Percentiles rank a stretch among this genome's conserved stretches.
Conservation (phyloP, 2,797 vertebrate genomes). For the Ptychadena robeensis region DNA sequence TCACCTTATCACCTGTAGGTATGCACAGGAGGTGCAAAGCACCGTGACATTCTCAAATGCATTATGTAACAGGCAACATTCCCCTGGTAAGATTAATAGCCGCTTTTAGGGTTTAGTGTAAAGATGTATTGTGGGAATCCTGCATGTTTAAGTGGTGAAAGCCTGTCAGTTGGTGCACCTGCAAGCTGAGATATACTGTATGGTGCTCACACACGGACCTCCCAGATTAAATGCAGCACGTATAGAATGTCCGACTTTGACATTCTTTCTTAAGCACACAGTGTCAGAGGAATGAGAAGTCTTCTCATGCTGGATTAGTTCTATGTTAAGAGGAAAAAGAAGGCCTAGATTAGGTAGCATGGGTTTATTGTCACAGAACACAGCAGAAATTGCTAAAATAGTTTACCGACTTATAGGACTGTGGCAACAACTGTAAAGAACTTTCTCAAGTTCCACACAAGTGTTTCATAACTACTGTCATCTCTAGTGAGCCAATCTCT, state of each 20-base stretch:
- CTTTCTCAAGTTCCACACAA: constrained; percentile 48
- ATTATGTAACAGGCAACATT: constrained; percentile 40
- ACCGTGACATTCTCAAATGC: constrained; percentile 27
- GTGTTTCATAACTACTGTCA: constrained; percentile 14
- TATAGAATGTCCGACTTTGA: constrained; percentile 43
- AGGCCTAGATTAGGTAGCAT: constrained; percentile 39
- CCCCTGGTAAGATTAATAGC: constrained; percentile 36
- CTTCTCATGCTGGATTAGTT: constrained; percentile 43
- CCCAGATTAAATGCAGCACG: constrained; percentile 38
- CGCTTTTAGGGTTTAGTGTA: not conserved
- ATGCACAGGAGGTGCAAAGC: not conserved
- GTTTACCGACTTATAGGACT: constrained; percentile 30
- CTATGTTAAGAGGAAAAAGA: constrained; percentile 17
- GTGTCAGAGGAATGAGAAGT: constrained; percentile 30
- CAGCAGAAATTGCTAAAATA: constrained; percentile 26
- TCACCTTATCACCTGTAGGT: constrained; percentile 31
- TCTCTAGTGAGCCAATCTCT: not conserved
- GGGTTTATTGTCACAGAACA: constrained; percentile 22
- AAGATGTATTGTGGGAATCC: constrained; percentile 29
- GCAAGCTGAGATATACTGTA: constrained; percentile 22
- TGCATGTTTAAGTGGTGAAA: not conserved
- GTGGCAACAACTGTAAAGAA: constrained; percentile 32
- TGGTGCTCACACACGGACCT: constrained; percentile 29
- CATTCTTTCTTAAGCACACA: constrained; percentile 28
- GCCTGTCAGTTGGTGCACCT: constrained; percentile 35